phyloP scores from a whole-genome alignment of 2,888 invertebrate species.

The Nomada fucata region DNA sequence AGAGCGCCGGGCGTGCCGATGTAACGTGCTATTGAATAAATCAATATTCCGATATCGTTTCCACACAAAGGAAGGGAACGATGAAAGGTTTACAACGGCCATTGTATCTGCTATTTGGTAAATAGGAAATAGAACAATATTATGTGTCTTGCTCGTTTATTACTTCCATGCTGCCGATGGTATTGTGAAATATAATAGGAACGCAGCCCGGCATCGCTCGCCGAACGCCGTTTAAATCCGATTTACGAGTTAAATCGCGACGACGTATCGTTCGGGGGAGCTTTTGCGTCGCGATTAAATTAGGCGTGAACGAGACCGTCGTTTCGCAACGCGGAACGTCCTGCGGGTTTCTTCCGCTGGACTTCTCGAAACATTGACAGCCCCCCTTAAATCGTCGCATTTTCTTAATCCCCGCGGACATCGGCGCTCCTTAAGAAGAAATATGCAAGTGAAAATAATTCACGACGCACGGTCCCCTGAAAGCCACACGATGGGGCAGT shows the following conservation, averaged over 20 bases:
- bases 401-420: too few species aligned
- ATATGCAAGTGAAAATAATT: too few species aligned
- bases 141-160: constrained; percentile 45
- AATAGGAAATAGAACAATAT: constrained; percentile 60
- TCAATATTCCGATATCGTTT: constrained; percentile 52
- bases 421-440: too few species aligned
- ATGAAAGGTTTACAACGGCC: constrained; percentile 49
- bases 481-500: too few species aligned
- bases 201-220: constrained; percentile 15
- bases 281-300: constrained; percentile 42
- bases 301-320: not conserved
- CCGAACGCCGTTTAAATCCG: constrained; percentile 51
- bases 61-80: constrained; percentile 49
- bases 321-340: constrained; percentile 15
- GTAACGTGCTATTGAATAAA: constrained; percentile 49
- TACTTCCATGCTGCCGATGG: constrained; percentile 27
- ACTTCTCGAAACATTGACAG: not conserved
- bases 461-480: too few species aligned
- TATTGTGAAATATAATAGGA: constrained; percentile 36
- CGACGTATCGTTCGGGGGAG: constrained; percentile 40
- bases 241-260: constrained; percentile 35
- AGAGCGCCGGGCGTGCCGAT: constrained; percentile 6
- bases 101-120: constrained; percentile 56
- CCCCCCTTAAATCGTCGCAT: too few species aligned
- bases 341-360: not conserved